phyloP scores from a whole-genome alignment of 2,113 vertebrate genomes.

The Micronycteris hirsuta region DNA sequence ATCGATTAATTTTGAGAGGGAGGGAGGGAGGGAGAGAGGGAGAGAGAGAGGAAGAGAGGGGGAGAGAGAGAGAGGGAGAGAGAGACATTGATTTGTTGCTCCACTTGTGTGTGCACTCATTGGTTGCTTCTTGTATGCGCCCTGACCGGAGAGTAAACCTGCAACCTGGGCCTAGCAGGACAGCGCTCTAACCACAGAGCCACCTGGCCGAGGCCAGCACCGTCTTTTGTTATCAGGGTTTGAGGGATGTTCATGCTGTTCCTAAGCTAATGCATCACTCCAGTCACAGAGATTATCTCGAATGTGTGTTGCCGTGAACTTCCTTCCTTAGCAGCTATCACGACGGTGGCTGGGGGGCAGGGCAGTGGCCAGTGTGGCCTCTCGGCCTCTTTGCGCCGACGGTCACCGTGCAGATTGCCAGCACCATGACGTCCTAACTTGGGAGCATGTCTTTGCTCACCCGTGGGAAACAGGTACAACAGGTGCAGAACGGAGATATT shows the following conservation, averaged over 20 bases:
- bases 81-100: background rate
- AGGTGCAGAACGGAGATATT: constrained; percentile 98
- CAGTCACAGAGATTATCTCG: background rate
- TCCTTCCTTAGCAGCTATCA: background rate
- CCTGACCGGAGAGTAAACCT: background rate
- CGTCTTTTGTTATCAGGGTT: background rate
- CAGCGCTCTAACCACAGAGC: background rate
- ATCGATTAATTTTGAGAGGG: background rate
- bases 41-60: too few species aligned
- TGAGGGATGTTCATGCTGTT: background rate
- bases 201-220: background rate
- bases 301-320: background rate
- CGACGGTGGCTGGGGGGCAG: background rate
- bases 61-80: background rate
- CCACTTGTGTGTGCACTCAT: background rate
- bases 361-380: background rate
- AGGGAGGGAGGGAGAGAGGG: too few species aligned
- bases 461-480: constrained; percentile 82
- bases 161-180: background rate
- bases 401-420: background rate
- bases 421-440: background rate
- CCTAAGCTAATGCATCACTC: background rate
- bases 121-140: background rate
- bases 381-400: background rate
- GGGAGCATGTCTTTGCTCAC: background rate